A percentile compares a stretch with the other conserved stretches of the same genome.
phyloP scores from a whole-genome alignment of 1,140 invertebrate species.

The Calycopis cecrops region DNA sequence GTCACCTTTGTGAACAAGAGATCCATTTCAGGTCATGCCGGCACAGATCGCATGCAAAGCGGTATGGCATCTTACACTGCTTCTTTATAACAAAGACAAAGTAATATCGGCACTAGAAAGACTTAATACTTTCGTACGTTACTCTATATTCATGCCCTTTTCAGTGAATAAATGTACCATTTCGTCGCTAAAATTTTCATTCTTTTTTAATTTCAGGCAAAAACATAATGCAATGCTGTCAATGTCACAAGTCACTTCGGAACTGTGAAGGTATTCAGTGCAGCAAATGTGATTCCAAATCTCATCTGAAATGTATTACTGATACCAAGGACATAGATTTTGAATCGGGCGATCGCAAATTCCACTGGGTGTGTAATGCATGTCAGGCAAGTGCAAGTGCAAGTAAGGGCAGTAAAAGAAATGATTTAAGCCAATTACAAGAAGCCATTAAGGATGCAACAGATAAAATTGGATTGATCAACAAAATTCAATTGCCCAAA shows the following conservation, averaged over 20 bases:
- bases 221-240: constrained; percentile 40
- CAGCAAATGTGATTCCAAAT: constrained; percentile 37
- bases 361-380: constrained; percentile 46
- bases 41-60: too few relatives aligned
- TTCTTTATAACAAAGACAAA: too few relatives aligned
- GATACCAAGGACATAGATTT: constrained; percentile 23
- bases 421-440: constrained; percentile 8
- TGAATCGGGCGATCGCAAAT: constrained; percentile 34
- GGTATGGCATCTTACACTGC: too few relatives aligned
- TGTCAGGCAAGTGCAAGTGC: constrained; percentile 42
- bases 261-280: constrained; percentile 40
- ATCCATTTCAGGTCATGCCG: too few relatives aligned
- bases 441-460: constrained; percentile 33
- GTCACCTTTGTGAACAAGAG: too few relatives aligned
- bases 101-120: too few relatives aligned
- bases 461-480: constrained; percentile 55
- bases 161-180: too few relatives aligned
- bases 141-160: too few relatives aligned
- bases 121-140: too few relatives aligned
- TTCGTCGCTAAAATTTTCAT: too few relatives aligned
- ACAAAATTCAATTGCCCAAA: constrained; percentile 57
- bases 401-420: too few relatives aligned
- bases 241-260: constrained; percentile 38
- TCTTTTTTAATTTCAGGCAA: background rate
- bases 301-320: constrained; percentile 33